These are phyloP conservation scores for Polymixis lichenea DNA, from an alignment of 2,888 invertebrate genomes.

Conservation along the genomic window DNA sequence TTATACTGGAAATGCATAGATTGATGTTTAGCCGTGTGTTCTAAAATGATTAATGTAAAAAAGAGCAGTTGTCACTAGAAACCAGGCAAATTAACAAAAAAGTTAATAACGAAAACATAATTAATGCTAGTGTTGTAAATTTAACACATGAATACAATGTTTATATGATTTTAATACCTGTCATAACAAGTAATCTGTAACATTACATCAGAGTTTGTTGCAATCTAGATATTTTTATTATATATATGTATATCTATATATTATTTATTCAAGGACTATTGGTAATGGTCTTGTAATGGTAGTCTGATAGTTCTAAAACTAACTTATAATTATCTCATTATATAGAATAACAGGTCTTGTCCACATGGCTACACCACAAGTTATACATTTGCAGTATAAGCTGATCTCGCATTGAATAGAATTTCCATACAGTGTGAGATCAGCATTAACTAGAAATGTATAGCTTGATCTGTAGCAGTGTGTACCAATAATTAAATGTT, in stretches of 20 bases:
- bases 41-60: not conserved
- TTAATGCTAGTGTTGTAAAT: constrained; percentile 13
- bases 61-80: not conserved
- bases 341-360: not conserved
- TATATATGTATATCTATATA: too few species aligned
- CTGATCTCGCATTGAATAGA: too few species aligned
- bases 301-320: not conserved
- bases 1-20: too few species aligned
- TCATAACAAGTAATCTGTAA: constrained; percentile 4
- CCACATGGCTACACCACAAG: too few species aligned
- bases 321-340: not conserved
- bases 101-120: constrained; percentile 7
- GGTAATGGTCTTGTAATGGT: not conserved
- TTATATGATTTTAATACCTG: constrained; percentile 5
- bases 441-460: too few species aligned
- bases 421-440: too few species aligned
- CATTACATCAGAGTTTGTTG: constrained; percentile 2
- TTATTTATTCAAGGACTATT: too few species aligned
- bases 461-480: too few species aligned
- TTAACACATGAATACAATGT: constrained; percentile 16
- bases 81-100: constrained; percentile 3
- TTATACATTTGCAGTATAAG: too few species aligned
- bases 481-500: not conserved
- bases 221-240: constrained; percentile 9
- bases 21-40: too few species aligned